Base-by-base conservation (phyloP, 1,140 invertebrate genomes). In the Microplitis mediator region DNA sequence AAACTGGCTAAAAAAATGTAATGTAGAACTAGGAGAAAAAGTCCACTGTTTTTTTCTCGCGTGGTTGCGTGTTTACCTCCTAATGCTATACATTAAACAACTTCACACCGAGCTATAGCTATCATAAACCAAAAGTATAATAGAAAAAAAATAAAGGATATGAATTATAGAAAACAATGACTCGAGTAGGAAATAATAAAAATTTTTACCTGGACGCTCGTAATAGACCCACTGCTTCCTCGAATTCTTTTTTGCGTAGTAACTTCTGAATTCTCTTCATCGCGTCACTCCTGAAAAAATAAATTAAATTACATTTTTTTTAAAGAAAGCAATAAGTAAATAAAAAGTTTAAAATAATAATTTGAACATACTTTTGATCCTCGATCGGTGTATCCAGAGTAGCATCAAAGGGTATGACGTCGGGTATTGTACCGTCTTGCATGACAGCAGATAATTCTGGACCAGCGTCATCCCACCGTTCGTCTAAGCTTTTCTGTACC, bases 181-280 rank as follows among this genome's bases (percentile, higher is more conserved):
- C n/a, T 32, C 32, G 23, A 71, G 23, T 23, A 2, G 14, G 77
- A 74, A 69, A 23, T 23, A 23, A 23, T 23, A 23, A 23, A 23
- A 23, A 75, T 67, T 78, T 88, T 88, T 88, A 96, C 94, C 95
- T 94, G 51, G 95, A 92, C 61, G 95, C 91, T 76, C 95, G 90
- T 69, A 98, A 89, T 52, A 98, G 88, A 39, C 93, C 92, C 45
- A 98, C 87, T 11, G 95, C 94, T 79, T 93, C 88, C 80, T 93
- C 92, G 74, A 92, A 89, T 74, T 94, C 90, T 39, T 89, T 90
- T 23, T 90, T 87, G 34, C 92, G 90, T 77, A 98, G 84, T 34
- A 91, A 86, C 77, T 90, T 91, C 81, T 97, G 95, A 75, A 98
- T 94, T 77, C 90, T 92, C 81, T 93, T 92, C 92, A 98, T 95